These are phyloP conservation scores for Triplophysa bombifrons DNA, from an alignment of 2,797 vertebrate species.

Conservation along the genomic window DNA sequence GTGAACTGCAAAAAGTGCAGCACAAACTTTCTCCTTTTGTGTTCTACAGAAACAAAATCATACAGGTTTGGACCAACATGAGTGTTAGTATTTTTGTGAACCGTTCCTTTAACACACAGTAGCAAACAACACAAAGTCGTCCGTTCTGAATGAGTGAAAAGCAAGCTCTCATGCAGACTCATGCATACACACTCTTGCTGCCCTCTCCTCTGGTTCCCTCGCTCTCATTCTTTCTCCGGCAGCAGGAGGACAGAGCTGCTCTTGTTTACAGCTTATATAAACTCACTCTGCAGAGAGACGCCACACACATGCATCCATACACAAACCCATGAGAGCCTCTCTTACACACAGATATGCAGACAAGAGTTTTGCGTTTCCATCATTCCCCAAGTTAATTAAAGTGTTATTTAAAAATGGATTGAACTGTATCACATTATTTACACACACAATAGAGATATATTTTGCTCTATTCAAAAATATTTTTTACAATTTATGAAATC, in stretches of 20 bases:
- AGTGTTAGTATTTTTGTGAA: not conserved
- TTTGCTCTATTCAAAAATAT: not conserved
- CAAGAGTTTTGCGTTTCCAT: constrained; percentile 28
- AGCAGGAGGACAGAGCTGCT: constrained; percentile 73
- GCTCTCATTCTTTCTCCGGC: constrained; percentile 44
- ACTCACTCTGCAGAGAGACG: constrained; percentile 60
- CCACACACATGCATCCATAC: constrained; percentile 50
- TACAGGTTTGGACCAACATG: not conserved
- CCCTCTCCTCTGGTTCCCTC: constrained; percentile 33
- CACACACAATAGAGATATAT: too few relatives aligned
- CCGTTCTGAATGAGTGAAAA: not conserved
- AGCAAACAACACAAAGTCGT: not conserved
- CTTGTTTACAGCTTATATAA: constrained; percentile 82
- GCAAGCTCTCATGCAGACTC: constrained; percentile 27
- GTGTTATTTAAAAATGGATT: constrained; percentile 1
- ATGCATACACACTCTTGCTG: constrained; percentile 28
- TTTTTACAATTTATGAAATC: not conserved
- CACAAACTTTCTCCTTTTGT: too few relatives aligned
- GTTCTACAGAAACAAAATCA: not conserved
- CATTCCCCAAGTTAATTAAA: not conserved
- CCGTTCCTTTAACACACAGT: constrained; percentile 1
- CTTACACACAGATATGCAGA: constrained; percentile 15
- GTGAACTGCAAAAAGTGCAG: too few relatives aligned
- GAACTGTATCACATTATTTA: not conserved
- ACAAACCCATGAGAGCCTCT: constrained; percentile 7